Conservation (phyloP, 2,797 vertebrate species). For the Eulemur rubriventer region DNA sequence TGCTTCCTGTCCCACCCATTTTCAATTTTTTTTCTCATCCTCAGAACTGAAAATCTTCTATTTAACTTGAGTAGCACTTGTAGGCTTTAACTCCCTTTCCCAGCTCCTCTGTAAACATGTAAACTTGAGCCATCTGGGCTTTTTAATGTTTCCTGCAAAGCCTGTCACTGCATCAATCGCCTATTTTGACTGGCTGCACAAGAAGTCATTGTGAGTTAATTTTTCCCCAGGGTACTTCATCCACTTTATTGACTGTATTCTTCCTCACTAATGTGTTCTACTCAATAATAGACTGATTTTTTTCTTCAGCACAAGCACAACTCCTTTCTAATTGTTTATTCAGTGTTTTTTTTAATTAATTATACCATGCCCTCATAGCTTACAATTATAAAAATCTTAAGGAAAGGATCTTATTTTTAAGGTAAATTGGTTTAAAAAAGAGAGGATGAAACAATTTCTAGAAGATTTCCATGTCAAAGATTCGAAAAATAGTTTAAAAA, state of each 20-base stretch:
- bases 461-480: not conserved
- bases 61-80: conserved; percentile 78
- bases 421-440: not conserved
- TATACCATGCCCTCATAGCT: conserved; percentile 27
- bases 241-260: conserved; percentile 83
- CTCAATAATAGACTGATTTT: conserved; percentile 77
- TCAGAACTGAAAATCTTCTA: conserved; percentile 77
- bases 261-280: conserved; percentile 80
- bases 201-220: conserved; percentile 85
- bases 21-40: conserved; percentile 58
- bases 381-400: conserved; percentile 24
- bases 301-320: conserved; percentile 74
- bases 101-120: conserved; percentile 81
- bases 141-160: conserved; percentile 84
- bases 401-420: not conserved
- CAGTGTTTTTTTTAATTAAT: not conserved
- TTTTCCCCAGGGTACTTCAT: conserved; percentile 83
- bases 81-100: conserved; percentile 78
- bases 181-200: conserved; percentile 81
- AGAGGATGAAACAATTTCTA: not conserved
- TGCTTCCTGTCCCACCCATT: not conserved
- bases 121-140: conserved; percentile 85
- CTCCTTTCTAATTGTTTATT: conserved; percentile 71
- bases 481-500: not conserved
- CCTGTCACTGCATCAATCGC: conserved; percentile 75